phyloP scores from a whole-genome alignment of 2,113 vertebrate species.

The Nothobranchius kuhntae region DNA sequence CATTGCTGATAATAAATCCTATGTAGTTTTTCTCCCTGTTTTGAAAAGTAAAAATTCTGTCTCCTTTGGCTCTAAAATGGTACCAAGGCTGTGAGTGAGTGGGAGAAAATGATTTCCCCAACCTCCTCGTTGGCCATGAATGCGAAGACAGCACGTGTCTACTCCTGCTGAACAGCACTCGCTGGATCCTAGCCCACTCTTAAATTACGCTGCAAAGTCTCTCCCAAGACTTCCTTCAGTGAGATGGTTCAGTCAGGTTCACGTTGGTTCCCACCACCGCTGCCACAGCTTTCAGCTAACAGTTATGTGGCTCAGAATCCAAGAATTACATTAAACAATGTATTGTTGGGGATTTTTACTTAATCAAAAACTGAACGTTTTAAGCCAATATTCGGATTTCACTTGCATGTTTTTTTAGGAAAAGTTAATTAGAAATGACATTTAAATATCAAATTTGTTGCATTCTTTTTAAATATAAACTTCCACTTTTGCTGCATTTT shows the following conservation, averaged over 20 bases:
- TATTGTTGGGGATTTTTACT: too few relatives aligned
- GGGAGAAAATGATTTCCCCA: constrained; percentile 57
- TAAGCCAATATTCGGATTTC: too few relatives aligned
- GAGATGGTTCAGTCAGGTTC: constrained; percentile 37
- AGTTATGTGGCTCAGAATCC: constrained; percentile 28
- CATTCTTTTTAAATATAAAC: too few relatives aligned
- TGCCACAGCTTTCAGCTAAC: constrained; percentile 30
- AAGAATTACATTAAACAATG: constrained; percentile 8
- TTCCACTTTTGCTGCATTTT: too few relatives aligned
- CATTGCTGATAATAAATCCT: constrained; percentile 25
- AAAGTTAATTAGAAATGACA: too few relatives aligned
- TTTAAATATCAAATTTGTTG: too few relatives aligned
- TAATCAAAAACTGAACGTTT: too few relatives aligned
- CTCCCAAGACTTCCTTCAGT: constrained; percentile 47
- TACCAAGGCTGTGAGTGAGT: constrained; percentile 13
- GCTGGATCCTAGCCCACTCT: constrained; percentile 52
- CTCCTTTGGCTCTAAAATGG: constrained; percentile 24
- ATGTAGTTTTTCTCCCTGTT: constrained; percentile 27
- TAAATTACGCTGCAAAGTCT: constrained; percentile 53
- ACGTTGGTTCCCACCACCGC: constrained; percentile 34
- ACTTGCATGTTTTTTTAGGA: too few relatives aligned
- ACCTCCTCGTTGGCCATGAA: constrained; percentile 50
- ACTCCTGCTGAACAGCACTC: constrained; percentile 53
- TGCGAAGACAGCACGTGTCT: constrained; percentile 46
- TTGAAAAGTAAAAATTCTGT: constrained; percentile 14